Evolutionary conservation across 1,140 invertebrate species (phyloP).

Genomic region (Pogonognathellus flavescens): DNA sequence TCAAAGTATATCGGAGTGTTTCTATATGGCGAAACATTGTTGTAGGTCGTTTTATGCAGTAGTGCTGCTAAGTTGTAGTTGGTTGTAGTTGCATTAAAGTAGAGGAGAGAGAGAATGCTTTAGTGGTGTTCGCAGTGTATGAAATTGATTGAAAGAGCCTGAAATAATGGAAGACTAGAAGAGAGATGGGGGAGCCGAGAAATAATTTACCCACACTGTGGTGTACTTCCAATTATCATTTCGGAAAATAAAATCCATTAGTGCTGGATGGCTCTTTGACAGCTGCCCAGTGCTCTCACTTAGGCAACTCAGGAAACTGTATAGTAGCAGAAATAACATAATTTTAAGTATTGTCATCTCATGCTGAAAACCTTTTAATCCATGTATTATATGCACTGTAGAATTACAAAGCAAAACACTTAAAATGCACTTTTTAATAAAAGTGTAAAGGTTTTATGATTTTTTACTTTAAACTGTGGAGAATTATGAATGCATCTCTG

Average conservation of each 20-base stretch:
- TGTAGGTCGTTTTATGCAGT: background rate
- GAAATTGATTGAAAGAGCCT: conserved; percentile 59
- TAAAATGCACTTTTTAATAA: too few relatives aligned
- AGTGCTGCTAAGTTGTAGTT: background rate
- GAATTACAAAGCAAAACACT: too few relatives aligned
- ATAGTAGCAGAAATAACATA: background rate
- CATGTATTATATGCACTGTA: too few relatives aligned
- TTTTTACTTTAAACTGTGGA: too few relatives aligned
- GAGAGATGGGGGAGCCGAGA: conserved; percentile 51
- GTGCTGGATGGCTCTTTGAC: conserved; percentile 56
- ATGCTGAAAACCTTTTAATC: too few relatives aligned
- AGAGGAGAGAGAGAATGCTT: conserved; percentile 18
- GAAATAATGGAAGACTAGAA: conserved; percentile 54
- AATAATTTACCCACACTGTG: conserved; percentile 56
- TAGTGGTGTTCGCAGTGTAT: conserved; percentile 2
- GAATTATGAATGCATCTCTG: too few relatives aligned
- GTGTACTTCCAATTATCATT: conserved; percentile 59
- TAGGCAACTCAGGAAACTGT: background rate
- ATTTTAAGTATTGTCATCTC: too few relatives aligned
- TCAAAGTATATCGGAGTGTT: too few relatives aligned
- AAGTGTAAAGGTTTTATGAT: too few relatives aligned
- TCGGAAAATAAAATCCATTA: conserved; percentile 60
- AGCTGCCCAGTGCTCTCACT: conserved; percentile 54
- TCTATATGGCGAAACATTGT: too few relatives aligned
- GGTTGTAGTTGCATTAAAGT: conserved; percentile 25